Percentiles rank a stretch among this genome's conserved stretches.
phyloP scores from a whole-genome alignment of 2,888 invertebrate genomes.

The Capitulum mitella region DNA sequence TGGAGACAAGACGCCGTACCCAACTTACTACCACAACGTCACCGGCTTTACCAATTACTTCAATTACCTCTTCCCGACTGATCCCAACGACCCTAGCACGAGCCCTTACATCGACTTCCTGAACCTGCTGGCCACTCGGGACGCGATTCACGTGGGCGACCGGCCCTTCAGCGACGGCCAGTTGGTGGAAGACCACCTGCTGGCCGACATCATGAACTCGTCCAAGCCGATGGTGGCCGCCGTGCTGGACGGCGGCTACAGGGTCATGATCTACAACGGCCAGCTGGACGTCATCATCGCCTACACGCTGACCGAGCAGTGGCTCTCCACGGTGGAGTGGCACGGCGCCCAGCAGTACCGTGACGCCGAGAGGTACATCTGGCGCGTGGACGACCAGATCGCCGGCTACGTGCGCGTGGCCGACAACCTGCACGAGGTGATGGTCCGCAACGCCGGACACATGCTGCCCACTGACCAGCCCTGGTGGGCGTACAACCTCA shows the following conservation, averaged over 20 bases:
- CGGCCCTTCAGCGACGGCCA: conserved; percentile 55
- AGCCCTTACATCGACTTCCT: conserved; percentile 48
- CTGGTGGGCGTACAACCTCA: conserved; percentile 64
- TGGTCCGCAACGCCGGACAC: conserved; percentile 72
- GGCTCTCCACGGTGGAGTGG: conserved; percentile 64
- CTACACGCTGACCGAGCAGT: conserved; percentile 74
- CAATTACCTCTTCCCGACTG: conserved; percentile 60
- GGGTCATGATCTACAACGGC: conserved; percentile 76
- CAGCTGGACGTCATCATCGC: conserved; percentile 87
- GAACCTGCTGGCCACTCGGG: conserved; percentile 56
- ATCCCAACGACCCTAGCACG: conserved; percentile 40
- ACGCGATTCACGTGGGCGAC: conserved; percentile 77
- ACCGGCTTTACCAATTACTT: conserved; percentile 70
- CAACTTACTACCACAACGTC: conserved; percentile 61
- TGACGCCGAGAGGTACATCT: conserved; percentile 57
- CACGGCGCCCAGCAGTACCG: conserved; percentile 58
- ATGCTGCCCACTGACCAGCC: conserved; percentile 75
- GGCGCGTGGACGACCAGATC: conserved; percentile 55
- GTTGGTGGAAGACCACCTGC: conserved; percentile 63
- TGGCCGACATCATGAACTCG: conserved; percentile 71
- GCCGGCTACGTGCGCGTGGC: conserved; percentile 69
- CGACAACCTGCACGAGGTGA: conserved; percentile 62
- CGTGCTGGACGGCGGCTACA: conserved; percentile 47
- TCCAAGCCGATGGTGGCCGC: conserved; percentile 52
- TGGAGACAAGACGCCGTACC: conserved; percentile 54